Conservation (phyloP, 1,140 invertebrate genomes). For the Drosophila baimaii region DNA sequence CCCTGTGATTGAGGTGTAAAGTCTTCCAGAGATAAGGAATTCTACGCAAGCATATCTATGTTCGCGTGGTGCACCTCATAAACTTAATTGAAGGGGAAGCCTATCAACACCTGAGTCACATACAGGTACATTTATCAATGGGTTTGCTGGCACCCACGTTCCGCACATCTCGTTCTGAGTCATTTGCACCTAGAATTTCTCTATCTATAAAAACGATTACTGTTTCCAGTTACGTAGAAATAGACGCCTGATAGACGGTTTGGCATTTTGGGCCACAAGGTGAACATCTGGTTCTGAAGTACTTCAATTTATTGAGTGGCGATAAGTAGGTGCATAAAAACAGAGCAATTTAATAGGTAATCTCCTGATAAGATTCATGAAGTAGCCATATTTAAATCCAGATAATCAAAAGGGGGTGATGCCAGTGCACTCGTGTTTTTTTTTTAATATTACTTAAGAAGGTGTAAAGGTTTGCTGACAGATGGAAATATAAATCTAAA, state of each 20-base stretch:
- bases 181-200: slow-evolving; percentile 22
- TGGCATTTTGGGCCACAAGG: slow-evolving; percentile 17
- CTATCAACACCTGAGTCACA: slow-evolving; percentile 23
- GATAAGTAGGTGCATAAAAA: slow-evolving; percentile 30
- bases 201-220: slow-evolving; percentile 3
- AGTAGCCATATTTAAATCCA: slow-evolving; percentile 1
- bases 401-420: neutral
- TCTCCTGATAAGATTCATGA: neutral
- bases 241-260: slow-evolving; percentile 20
- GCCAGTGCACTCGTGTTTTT: neutral
- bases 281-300: slow-evolving; percentile 11
- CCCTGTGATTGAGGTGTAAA: neutral
- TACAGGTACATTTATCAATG: slow-evolving; percentile 24
- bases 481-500: neutral
- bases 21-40: slow-evolving; percentile 1
- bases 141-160: neutral
- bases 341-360: neutral
- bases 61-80: neutral
- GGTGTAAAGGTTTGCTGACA: neutral
- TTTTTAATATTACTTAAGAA: neutral
- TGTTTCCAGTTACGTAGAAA: slow-evolving; percentile 17
- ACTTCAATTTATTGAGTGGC: slow-evolving; percentile 9
- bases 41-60: slow-evolving; percentile 16
- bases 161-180: slow-evolving; percentile 14
- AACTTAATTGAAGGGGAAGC: slow-evolving; percentile 14